Percentiles rank a stretch among this genome's conserved stretches.
phyloP scores from a whole-genome alignment of 2,888 invertebrate genomes.

The Emesis furor region DNA sequence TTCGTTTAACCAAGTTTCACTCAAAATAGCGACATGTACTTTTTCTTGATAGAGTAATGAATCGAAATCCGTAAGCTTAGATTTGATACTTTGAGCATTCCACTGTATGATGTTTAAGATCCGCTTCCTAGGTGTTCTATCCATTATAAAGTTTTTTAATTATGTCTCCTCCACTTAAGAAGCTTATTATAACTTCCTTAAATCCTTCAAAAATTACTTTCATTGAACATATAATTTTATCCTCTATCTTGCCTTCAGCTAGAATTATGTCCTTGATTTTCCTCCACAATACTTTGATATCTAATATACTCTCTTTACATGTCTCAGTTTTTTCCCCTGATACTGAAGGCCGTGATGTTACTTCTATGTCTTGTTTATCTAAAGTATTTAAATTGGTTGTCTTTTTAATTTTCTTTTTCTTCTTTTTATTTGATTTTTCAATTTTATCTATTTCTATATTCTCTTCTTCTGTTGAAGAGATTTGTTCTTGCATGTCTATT shows the following conservation, averaged over 20 bases:
- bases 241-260: neutral
- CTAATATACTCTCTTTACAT: neutral
- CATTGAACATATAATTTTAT: neutral
- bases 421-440: neutral
- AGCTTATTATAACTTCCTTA: neutral
- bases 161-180: neutral
- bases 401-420: neutral
- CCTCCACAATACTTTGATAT: neutral
- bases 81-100: slow-evolving; percentile 14
- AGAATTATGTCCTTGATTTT: neutral
- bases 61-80: neutral
- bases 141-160: slow-evolving; percentile 11
- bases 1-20: slow-evolving; percentile 14
- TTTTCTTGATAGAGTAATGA: slow-evolving; percentile 14
- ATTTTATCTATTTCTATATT: neutral
- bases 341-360: neutral
- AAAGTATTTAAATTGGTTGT: neutral
- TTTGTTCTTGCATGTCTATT: neutral
- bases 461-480: neutral
- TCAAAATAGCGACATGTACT: slow-evolving; percentile 15
- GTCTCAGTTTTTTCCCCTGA: neutral
- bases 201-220: neutral
- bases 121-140: neutral
- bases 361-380: neutral
- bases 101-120: neutral